Evolutionary conservation across 1,140 invertebrate species (phyloP), one percentile per base, ranked within the genome.

Genomic region (Cherax destructor): DNA sequence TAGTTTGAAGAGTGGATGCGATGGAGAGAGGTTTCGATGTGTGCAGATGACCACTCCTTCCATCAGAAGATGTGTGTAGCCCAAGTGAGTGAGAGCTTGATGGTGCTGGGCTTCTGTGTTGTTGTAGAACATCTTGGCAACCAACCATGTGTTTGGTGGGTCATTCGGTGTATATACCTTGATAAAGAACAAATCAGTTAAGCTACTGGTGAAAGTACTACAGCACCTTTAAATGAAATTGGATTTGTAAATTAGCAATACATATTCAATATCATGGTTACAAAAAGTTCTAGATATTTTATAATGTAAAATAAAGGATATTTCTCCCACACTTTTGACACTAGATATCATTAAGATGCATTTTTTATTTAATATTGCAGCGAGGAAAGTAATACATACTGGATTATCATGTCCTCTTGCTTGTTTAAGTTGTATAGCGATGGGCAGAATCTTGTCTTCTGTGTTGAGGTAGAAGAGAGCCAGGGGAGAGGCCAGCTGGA

Each of bases 91-190:
- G 30, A 94, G 93, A 49, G 95, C 94, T 88, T 95, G 95, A 92
- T 95, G 95, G 83, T 95, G 94, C 72, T 94, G 94, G 9, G 95
- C 95, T 92, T 95, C 95, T 10, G 95, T 95, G 87, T 95, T 95
- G 93, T 95, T 95, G 93, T 95, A 95, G 94, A 94, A 95, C 94
- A 95, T 95, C 93, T 95, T 95, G 4, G 95, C 95, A 86, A 95
- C 89, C 78, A 95, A 93, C 95, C 95, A 95, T 0, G 94, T 94
- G 88, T 94, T 94, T 10, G 93, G 93, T n/a, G 94, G 94, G 92
- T 95, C 95, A 69, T 93, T 94, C 0, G 95, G 95, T 21, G 95
- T 88, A 93, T 95, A 95, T 0, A 95, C 94, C 94, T 95, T 91
- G 2, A 18, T 18, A 18, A 65, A 2, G 18, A 21, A 21, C 5